Evolutionary conservation across 2,113 vertebrate species (phyloP).

Genomic region (Alosa alosa): DNA sequence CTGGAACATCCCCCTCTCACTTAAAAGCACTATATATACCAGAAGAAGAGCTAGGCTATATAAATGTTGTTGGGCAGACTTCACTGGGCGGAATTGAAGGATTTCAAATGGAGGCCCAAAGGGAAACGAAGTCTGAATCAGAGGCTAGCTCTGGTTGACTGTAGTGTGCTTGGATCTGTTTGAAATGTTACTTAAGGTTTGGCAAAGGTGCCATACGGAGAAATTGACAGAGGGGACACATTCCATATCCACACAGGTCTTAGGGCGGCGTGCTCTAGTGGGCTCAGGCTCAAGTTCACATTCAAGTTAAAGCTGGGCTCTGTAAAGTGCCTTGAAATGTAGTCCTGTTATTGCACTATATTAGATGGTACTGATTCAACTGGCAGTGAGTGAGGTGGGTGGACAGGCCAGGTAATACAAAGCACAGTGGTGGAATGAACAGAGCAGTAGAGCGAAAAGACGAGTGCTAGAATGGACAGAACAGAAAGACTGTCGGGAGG

Average conservation of each 20-base stretch:
- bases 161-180: neutral
- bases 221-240: neutral
- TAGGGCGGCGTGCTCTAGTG: neutral
- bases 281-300: too few species aligned
- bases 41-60: too few species aligned
- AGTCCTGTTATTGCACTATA: too few species aligned
- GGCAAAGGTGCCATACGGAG: neutral
- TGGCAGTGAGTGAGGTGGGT: neutral
- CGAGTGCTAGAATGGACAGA: neutral
- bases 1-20: neutral
- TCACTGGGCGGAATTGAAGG: neutral
- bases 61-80: too few species aligned
- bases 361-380: neutral
- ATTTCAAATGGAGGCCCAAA: neutral
- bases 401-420: neutral
- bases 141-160: neutral
- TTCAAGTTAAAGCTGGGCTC: too few species aligned
- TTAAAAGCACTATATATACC: too few species aligned
- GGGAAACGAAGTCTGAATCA: neutral
- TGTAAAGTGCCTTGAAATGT: too few species aligned
- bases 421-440: neutral
- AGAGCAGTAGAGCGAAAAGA: neutral
- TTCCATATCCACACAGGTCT: neutral
- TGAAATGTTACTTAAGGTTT: neutral
- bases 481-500: constrained; percentile 2